Evolutionary conservation across 2,113 vertebrate genomes (phyloP).

Genomic region (Leiothrix lutea): DNA sequence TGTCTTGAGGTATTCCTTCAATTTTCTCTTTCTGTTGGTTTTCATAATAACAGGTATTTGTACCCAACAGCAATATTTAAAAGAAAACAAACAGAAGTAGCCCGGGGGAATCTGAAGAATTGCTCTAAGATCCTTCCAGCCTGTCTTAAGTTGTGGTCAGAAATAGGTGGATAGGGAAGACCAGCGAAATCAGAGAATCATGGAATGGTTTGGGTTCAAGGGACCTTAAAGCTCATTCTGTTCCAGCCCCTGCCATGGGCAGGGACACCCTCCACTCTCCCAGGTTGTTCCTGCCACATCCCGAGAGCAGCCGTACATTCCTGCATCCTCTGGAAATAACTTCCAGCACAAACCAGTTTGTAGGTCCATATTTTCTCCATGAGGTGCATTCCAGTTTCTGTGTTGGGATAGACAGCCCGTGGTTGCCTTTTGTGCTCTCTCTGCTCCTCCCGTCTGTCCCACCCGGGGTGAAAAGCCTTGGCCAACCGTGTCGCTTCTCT

Average conservation of each 20-base stretch:
- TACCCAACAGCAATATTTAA: neutral
- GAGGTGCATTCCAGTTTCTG: neutral
- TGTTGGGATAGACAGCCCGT: neutral
- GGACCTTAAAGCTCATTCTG: neutral
- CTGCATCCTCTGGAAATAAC: neutral
- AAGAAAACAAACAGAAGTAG: neutral
- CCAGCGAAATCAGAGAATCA: accelerated
- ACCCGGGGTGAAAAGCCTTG: neutral
- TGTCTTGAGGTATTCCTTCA: neutral
- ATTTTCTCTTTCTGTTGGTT: neutral
- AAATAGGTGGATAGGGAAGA: neutral
- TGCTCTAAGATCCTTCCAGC: neutral
- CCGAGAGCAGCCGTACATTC: neutral
- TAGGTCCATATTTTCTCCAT: accelerated
- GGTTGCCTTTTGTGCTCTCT: neutral
- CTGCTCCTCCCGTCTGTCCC: neutral
- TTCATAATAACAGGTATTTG: neutral
- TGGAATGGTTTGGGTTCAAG: neutral
- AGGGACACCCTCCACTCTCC: neutral
- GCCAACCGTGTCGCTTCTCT: neutral
- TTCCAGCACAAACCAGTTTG: neutral
- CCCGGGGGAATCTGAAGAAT: neutral
- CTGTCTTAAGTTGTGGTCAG: neutral
- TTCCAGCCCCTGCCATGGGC: neutral
- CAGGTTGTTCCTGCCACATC: neutral